These are phyloP conservation scores for Trichomycterus rosablanca DNA, from an alignment of 2,113 vertebrate genomes.

Conservation along the genomic window DNA sequence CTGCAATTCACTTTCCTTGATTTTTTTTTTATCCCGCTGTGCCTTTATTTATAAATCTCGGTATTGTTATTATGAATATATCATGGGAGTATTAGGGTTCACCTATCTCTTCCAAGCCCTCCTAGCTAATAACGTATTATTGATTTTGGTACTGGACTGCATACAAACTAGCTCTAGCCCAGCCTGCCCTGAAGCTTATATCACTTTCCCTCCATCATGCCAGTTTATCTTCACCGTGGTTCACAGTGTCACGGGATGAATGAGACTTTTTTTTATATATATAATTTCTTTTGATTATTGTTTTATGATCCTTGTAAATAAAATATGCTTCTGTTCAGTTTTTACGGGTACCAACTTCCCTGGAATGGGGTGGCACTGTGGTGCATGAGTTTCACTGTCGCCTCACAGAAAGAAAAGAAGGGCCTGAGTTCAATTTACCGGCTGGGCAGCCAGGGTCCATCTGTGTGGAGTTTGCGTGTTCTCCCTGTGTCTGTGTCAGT, in stretches of 20 bases:
- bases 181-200: conserved; percentile 28
- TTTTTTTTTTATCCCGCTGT: conserved; percentile 17
- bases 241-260: conserved; percentile 13
- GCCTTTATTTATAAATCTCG: conserved; percentile 69
- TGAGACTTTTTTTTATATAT: conserved; percentile 18
- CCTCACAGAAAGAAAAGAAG: too few relatives aligned
- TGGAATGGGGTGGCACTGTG: too few relatives aligned
- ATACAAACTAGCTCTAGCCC: conserved; percentile 18
- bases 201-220: conserved; percentile 22
- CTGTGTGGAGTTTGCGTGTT: too few relatives aligned
- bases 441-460: too few relatives aligned
- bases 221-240: conserved; percentile 16
- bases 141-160: conserved; percentile 59
- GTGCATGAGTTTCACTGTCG: too few relatives aligned
- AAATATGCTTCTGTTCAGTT: too few relatives aligned
- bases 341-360: too few relatives aligned
- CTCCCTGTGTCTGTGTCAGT: too few relatives aligned
- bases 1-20: conserved; percentile 61
- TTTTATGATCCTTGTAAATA: too few relatives aligned
- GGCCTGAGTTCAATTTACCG: too few relatives aligned
- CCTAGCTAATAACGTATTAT: conserved; percentile 69
- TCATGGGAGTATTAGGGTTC: conserved; percentile 66
- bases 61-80: conserved; percentile 75
- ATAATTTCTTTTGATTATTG: too few relatives aligned
- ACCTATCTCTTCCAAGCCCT: conserved; percentile 62